Evolutionary conservation across 2,888 invertebrate genomes (phyloP), one percentile per base, ranked within the genome.

Genomic region (Leptogaster cylindrica): DNA sequence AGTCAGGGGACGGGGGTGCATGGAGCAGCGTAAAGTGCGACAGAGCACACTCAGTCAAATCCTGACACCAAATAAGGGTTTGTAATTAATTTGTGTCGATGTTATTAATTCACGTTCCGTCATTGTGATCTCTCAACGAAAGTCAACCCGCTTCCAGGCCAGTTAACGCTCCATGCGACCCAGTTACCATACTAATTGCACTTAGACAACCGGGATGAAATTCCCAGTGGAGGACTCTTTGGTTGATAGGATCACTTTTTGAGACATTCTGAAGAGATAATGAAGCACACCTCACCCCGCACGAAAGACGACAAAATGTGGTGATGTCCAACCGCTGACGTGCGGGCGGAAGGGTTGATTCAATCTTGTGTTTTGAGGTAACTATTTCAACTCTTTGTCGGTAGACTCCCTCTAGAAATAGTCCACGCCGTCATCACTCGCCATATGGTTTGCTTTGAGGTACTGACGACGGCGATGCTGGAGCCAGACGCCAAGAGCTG

Each of bases 111-210:
- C 33, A 18, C 16, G 18, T 33, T 55, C 31, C 39, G 14, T 23
- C 55, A 23, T 36, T 33, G 55, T 14, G 23, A 2, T 18, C 18
- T 27, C 31, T 16, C 27, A 27, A 33, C 28, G 31, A 33, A 16
- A 16, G 52, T 52, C 20, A 18, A 33, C 31, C 46, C 41, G 41
- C 31, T 1, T 6, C 31, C 31, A 10, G 7, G 10, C 31, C 31
- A 1, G n/a, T n/a, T n/a, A n/a, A 31, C 31, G 31, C 10, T 27
- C 50, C 23, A 16, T n/a, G 16, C 33, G 55, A 52, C 31, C 52
- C 33, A 33, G 52, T 52, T 55, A 55, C 33, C 55, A 55, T 55
- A 20, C 36, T 55, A 55, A 55, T 55, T 55, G 36, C 36, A 36
- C 23, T 14, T 25, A 14, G 23, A 33, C 39, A 39, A 20, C 12